Evolutionary conservation across 2,797 vertebrate species (phyloP).

Genomic region (Salarias fasciatus): DNA sequence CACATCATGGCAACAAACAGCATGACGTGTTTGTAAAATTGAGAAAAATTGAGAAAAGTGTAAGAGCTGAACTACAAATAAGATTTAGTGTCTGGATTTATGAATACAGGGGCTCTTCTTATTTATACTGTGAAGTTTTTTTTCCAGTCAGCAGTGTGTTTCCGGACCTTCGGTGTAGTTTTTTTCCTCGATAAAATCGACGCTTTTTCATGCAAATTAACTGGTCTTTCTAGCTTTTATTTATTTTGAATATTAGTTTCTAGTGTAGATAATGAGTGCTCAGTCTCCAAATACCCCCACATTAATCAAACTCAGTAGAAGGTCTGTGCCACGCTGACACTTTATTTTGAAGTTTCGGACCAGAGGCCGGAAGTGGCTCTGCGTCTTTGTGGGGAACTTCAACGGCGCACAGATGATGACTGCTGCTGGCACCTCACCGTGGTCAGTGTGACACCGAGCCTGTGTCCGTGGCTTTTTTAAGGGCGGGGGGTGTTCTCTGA

Average conservation of each 20-base stretch:
- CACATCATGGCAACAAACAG: no score
- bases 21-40: no score
- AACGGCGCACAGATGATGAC: slow-evolving; percentile 12
- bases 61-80: no score
- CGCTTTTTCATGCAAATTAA: no score
- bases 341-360: slow-evolving; percentile 55
- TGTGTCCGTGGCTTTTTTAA: background rate
- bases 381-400: slow-evolving; percentile 9
- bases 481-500: background rate
- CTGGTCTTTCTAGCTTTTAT: no score
- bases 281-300: accelerated
- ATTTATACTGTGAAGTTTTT: slow-evolving; percentile 1
- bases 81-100: no score
- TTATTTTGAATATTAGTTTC: no score
- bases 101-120: no score
- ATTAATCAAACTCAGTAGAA: background rate
- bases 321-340: background rate
- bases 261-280: no score
- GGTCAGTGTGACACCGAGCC: slow-evolving; percentile 14
- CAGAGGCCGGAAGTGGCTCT: slow-evolving; percentile 17
- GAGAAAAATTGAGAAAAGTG: no score
- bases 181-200: no score
- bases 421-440: slow-evolving; percentile 14
- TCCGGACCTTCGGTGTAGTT: background rate
- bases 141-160: background rate